Base-by-base conservation (phyloP, 2,797 vertebrate genomes). In the Apodemus agrarius region DNA sequence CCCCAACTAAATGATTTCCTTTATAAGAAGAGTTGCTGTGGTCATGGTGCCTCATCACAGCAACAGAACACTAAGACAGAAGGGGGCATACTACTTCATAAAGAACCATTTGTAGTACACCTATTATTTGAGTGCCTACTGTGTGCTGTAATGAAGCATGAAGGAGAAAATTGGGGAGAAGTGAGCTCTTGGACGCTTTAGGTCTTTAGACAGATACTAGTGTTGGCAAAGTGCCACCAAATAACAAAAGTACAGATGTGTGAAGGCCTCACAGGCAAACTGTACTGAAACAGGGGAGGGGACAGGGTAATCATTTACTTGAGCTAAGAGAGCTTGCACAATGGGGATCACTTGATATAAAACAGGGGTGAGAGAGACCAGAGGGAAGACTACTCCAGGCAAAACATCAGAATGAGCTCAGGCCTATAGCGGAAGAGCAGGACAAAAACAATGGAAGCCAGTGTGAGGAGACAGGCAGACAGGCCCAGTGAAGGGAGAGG, bases 121-220 rank as follows among this genome's bases (percentile, higher is more conserved):
- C 5, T 12, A 21, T 57, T 11, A 69, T 61, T 19, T 78, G 7
- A 84, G 43, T n/a, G 63, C 14, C 29, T 54, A 43, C 57, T 43
- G 0, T 43, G 57, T 34, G 6, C 12, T 8, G 4, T 16, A 17
- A 29, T 8, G 2, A 65, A 72, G 17, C 17, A 29, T 6, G 0
- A 95, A 81, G 43, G 69, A 83, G 54, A 87, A 78, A 90, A 57
- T 0, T 21, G 16, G 67, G 43, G 52, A 80, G 26, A 82, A n/a
- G 43, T 24, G 59, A 49, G 46, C 31, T 78, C 52, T 14, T 8
- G 9, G 72, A 24, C 13, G 6, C 1, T n/a, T 46, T 3, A 0
- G 21, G 16, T 49, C 61, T 90, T 82, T 49, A 59, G 59, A 87
- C 21, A 19, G n/a, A 24, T 6, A 34, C 5, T 52, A 87, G 21